These are phyloP conservation scores for Lysandra bellargus DNA, from an alignment of 2,888 invertebrate species.

Conservation along the genomic window DNA sequence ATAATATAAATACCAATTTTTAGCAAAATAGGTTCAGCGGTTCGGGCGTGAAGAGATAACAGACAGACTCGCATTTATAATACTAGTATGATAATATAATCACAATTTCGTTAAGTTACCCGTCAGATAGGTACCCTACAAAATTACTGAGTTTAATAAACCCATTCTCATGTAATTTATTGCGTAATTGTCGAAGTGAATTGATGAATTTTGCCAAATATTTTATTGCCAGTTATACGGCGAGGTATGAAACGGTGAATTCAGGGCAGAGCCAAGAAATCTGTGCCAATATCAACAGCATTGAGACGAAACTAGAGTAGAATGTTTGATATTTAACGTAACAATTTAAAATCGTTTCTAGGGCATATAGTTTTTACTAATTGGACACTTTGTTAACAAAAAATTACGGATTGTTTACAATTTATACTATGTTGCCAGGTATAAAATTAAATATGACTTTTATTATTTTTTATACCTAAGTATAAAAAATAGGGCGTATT, in stretches of 20 bases:
- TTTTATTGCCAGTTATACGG: slow-evolving; percentile 16
- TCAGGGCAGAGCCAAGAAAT: slow-evolving; percentile 31
- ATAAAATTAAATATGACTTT: too few relatives aligned
- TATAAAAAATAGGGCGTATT: too few relatives aligned
- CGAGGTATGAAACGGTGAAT: slow-evolving; percentile 23
- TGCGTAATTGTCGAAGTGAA: neutral
- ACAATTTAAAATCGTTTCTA: slow-evolving; percentile 26
- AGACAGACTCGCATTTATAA: too few relatives aligned
- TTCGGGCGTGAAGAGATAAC: too few relatives aligned
- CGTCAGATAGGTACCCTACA: too few relatives aligned
- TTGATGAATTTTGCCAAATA: slow-evolving; percentile 9
- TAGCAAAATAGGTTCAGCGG: too few relatives aligned
- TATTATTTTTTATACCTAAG: too few relatives aligned
- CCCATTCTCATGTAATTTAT: neutral
- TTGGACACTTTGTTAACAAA: neutral
- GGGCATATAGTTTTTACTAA: slow-evolving; percentile 22
- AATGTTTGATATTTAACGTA: slow-evolving; percentile 15
- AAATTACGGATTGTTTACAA: neutral
- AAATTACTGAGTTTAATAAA: neutral
- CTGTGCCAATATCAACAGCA: slow-evolving; percentile 40
- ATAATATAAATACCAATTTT: too few relatives aligned
- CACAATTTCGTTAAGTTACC: too few relatives aligned
- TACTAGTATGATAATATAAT: too few relatives aligned
- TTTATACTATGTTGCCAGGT: too few relatives aligned
- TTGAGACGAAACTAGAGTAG: slow-evolving; percentile 25